Evolutionary conservation across 2,113 vertebrate species (phyloP), one percentile per base, ranked within the genome.

Genomic region (Asarcornis scutulata): DNA sequence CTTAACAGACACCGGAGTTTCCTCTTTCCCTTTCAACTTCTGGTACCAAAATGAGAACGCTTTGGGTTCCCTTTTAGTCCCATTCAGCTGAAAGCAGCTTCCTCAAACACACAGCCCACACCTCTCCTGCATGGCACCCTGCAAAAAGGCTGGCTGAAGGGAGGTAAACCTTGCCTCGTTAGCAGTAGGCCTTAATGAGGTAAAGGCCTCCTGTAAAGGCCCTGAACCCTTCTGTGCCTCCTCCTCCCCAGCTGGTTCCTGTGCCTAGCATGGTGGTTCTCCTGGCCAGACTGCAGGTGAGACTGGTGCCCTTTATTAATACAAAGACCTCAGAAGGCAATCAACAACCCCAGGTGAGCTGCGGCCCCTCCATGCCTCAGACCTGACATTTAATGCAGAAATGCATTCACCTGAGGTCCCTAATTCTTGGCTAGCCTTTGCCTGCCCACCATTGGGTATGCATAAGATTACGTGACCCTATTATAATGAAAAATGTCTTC

Each of bases 71-170:
- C 38, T 88, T 94, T 91, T 89, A 75, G 68, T 32, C 69, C 80
- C 92, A 91, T 94, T 95, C 83, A 93, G 83, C 95, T 91, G 52
- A 81, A 96, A 93, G 58, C 83, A 82, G 88, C 86, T 96, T 95
- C 95, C 92, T 79, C 91, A 94, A 91, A 83, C 1, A 1, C 44
- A 13, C 29, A 79, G 55, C 66, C 34, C 44, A 14, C 6, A 29
- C 31, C 55, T 67, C 76, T 75, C 48, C 73, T 44, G 56, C 40
- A 38, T 58, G 83, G 69, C 78, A 59, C 83, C 56, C 18, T 31
- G 29, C 73, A 52, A 9, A 59, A 56, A 29, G 25, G 17, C 34
- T 9, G 5, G 17, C 9, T 86, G 25, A 64, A 72, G 26, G 74
- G 80, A 92, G 52, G 40, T 48, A 11, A 56, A 48, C 42, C 18